Conservation (phyloP, 2,888 invertebrate species). For the Ligdia adustata region DNA sequence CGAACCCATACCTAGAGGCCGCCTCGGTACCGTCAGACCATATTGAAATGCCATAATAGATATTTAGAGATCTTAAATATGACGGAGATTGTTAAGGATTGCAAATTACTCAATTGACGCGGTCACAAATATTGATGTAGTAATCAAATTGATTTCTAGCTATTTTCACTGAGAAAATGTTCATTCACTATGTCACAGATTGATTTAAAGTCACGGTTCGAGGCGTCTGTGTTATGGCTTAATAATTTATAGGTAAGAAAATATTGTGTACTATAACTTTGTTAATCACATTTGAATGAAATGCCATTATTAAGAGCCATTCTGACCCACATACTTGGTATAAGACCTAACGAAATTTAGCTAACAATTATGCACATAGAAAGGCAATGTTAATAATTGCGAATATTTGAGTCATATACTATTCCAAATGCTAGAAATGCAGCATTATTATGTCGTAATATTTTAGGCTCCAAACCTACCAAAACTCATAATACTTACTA, state of each 20-base stretch:
- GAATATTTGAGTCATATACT: too few relatives aligned
- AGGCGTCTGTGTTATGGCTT: not conserved
- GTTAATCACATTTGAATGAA: too few relatives aligned
- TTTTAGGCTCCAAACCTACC: not conserved
- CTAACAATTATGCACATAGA: too few relatives aligned
- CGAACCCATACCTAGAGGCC: conserved; percentile 84
- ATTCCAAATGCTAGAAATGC: not conserved
- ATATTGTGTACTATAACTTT: too few relatives aligned
- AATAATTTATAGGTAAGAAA: too few relatives aligned
- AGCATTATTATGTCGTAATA: not conserved
- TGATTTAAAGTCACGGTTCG: not conserved
- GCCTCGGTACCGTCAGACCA: conserved; percentile 77
- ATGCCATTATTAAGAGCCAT: not conserved
- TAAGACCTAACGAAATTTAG: not conserved
- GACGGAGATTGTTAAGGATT: conserved; percentile 40
- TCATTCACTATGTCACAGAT: too few relatives aligned
- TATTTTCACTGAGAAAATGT: too few relatives aligned
- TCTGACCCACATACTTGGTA: conserved; percentile 2
- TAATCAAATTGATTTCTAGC: conserved; percentile 6
- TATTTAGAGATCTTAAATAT: conserved; percentile 41
- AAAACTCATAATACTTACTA: not conserved
- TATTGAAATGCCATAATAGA: conserved; percentile 81
- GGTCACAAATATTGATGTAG: conserved; percentile 17
- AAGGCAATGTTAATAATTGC: too few relatives aligned
- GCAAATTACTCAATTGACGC: conserved; percentile 4